Evolutionary conservation across 2,797 vertebrate genomes (phyloP), one percentile per base, ranked within the genome.

Genomic region (Myotis planiceps): DNA sequence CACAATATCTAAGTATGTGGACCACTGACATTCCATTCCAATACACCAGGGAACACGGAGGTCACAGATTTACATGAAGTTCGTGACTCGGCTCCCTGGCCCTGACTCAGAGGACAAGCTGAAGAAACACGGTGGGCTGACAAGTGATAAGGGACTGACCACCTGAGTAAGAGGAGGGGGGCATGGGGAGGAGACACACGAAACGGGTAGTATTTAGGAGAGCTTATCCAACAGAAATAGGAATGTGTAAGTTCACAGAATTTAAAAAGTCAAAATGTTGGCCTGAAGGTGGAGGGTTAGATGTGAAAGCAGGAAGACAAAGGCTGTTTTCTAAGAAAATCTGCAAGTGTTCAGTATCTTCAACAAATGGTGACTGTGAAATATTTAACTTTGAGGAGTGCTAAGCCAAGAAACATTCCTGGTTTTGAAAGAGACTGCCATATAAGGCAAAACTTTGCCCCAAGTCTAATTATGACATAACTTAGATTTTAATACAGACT

Each of bases 391-490:
- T 66, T 6, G 23, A 90, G 45, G 19, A 66, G 68, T 3, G 45
- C 63, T 74, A 84, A 91, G 63, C 90, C 34, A 83, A 84, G 81
- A 84, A 76, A 53, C 87, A 89, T 78, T 95, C 65, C 93, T 88
- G 80, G 58, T 82, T 90, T 90, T 15, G n/a, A 93, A 91, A 81
- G 23, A 96, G 63, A 88, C 83, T 74, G 12, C 95, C 88, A 89
- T 55, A 80, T 79, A 92, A 83, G 92, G 88, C 6, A 14, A 96
- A 88, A 88, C 19, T n/a, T 37, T 60, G 53, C 65, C 88, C 84
- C 81, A 81, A 66, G 39, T 53, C 5, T 53, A 83, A 78, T 83
- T 63, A 45, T 39, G 32, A 79, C 58, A 72, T 15, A 49, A 83
- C 79, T 85, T 76, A 65, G 60, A 81, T 88, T 93, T 89, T 69